Base-by-base conservation (phyloP, 1,140 invertebrate species). In the Bathynomus jamesi region DNA sequence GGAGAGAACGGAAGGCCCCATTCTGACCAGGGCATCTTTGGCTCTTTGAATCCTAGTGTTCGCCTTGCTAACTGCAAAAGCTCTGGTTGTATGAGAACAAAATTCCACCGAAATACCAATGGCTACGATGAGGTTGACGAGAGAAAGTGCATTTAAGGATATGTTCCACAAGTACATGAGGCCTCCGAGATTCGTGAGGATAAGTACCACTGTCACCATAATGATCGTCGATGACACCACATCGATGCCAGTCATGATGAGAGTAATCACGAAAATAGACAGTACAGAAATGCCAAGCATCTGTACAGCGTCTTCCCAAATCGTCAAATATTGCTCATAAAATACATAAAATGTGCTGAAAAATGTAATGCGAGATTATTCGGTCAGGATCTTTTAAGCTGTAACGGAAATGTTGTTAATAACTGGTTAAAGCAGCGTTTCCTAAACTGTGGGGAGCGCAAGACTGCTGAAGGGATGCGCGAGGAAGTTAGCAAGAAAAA, bases 111-210 rank as follows among this genome's bases (percentile, higher is more conserved):
- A 90, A 73, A 98, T 96, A 78, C 95, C 95, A 69, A 94, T 89
- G 73, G 91, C 87, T 95, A 99, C 99, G 66, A 99, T 92, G 70
- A 98, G 85, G 85, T 98, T 98, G 0, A 98, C 93, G n/a, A 95
- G 84, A 0, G 94, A 95, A 0, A 98, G 87, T 21, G 95, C 94
- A 82, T 98, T 98, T 4, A 98, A 83, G 4, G 88, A 86, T 61
- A 98, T 94, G 80, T 86, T 84, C 93, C 93, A 96, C 73, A 90
- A 87, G 82, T 91, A 96, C 95, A 98, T 97, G 25, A 95, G 79
- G 28, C 93, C 94, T 78, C 89, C 85, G 83, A 97, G 86, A 80
- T 96, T 88, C 3, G 91, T 80, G 0, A 95, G 79, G 66, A 96
- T 94, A 86, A 95, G 89, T 0, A 87, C 72, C 10, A 95, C 90